Evolutionary conservation across 2,888 invertebrate genomes (phyloP).

Genomic region (Rhimphoctona megacephalus): DNA sequence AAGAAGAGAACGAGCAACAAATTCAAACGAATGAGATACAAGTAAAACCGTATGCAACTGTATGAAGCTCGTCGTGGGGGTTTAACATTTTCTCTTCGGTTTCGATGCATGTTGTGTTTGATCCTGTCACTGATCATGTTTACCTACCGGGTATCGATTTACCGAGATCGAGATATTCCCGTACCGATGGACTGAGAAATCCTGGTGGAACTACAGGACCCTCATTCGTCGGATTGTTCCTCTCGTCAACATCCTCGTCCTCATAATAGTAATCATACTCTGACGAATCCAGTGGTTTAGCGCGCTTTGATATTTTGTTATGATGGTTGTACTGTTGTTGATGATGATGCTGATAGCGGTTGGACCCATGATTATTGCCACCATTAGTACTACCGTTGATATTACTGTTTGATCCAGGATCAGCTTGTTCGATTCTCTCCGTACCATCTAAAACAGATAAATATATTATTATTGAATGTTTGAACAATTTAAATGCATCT

Average conservation of each 20-base stretch:
- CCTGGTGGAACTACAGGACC: slow-evolving; percentile 89
- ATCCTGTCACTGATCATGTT: slow-evolving; percentile 73
- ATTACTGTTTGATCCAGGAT: slow-evolving; percentile 37
- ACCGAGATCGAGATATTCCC: slow-evolving; percentile 94
- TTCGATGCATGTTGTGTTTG: slow-evolving; percentile 31
- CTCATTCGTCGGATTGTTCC: slow-evolving; percentile 85
- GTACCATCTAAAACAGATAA: slow-evolving; percentile 56
- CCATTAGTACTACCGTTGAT: slow-evolving; percentile 29
- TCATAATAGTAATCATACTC: slow-evolving; percentile 85
- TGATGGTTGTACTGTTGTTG: slow-evolving; percentile 47
- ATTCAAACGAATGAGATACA: slow-evolving; percentile 46
- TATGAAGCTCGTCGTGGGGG: slow-evolving; percentile 23
- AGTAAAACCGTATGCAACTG: slow-evolving; percentile 29
- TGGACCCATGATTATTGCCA: slow-evolving; percentile 20
- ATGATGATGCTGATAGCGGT: slow-evolving; percentile 29
- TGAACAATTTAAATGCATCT: slow-evolving; percentile 21
- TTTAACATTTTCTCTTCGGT: slow-evolving; percentile 20
- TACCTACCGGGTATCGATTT: slow-evolving; percentile 94
- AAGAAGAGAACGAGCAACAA: slow-evolving; percentile 15
- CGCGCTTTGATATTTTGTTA: slow-evolving; percentile 82
- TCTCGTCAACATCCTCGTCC: slow-evolving; percentile 82
- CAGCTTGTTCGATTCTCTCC: slow-evolving; percentile 60
- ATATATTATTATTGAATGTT: slow-evolving; percentile 4
- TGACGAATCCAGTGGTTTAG: slow-evolving; percentile 84
- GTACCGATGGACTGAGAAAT: slow-evolving; percentile 93